Evolutionary conservation across 1,140 invertebrate genomes (phyloP).

Genomic region (Brachystomella parvula): DNA sequence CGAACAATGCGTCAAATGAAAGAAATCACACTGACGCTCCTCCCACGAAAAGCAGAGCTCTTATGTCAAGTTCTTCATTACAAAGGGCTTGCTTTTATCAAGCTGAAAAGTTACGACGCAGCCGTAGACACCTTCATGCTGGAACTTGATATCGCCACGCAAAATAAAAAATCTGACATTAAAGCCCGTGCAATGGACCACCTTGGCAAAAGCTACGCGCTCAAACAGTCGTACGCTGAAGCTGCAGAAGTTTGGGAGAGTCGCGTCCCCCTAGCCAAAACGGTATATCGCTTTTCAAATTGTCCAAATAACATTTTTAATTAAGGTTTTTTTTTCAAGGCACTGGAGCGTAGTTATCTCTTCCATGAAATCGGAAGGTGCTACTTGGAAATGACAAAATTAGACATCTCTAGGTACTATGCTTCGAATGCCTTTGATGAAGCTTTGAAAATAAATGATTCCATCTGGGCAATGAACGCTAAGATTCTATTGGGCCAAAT

Average conservation of each 20-base stretch:
- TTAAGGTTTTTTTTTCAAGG: too few species aligned
- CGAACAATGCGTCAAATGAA: slow-evolving; percentile 37
- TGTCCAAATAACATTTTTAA: too few species aligned
- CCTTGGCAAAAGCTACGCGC: slow-evolving; percentile 24
- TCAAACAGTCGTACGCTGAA: slow-evolving; percentile 31
- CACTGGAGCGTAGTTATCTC: slow-evolving; percentile 32
- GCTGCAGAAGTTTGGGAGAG: slow-evolving; percentile 36
- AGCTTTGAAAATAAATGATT: slow-evolving; percentile 31
- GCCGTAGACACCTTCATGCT: slow-evolving; percentile 28
- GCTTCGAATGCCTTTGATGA: slow-evolving; percentile 31
- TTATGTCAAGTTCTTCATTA: slow-evolving; percentile 34
- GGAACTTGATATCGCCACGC: slow-evolving; percentile 26
- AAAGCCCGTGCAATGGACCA: slow-evolving; percentile 31
- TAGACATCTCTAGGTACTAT: slow-evolving; percentile 33
- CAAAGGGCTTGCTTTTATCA: slow-evolving; percentile 34
- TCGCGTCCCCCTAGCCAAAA: slow-evolving; percentile 27
- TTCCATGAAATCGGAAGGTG: slow-evolving; percentile 37
- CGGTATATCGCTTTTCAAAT: too few species aligned
- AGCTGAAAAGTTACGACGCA: slow-evolving; percentile 29
- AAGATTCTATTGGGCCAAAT: slow-evolving; percentile 31
- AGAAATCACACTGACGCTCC: slow-evolving; percentile 24
- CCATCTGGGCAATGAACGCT: slow-evolving; percentile 38
- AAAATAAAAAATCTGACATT: slow-evolving; percentile 25
- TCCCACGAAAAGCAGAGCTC: slow-evolving; percentile 35
- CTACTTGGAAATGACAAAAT: slow-evolving; percentile 33